A percentile compares a stretch with the other conserved stretches of the same genome.
Evolutionary conservation across 2,113 vertebrate genomes (phyloP).

Genomic region (Takifugu flavidus): DNA sequence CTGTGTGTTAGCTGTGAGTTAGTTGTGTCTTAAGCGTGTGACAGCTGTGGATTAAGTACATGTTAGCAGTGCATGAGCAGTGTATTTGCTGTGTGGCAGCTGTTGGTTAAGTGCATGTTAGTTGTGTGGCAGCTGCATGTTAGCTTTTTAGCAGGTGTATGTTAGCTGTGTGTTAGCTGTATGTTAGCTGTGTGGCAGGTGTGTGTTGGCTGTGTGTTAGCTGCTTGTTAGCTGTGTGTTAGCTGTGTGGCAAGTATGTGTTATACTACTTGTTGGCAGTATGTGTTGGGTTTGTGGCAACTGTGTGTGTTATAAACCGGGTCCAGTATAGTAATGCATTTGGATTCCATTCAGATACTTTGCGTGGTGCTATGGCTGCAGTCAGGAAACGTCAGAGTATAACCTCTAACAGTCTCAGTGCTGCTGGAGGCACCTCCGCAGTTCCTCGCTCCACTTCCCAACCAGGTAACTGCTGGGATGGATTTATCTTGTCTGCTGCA

Average conservation of each 20-base stretch:
- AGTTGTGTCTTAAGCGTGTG: no score
- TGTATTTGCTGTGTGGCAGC: no score
- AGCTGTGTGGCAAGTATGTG: not conserved
- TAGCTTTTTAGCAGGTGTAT: no score
- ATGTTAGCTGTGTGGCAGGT: no score
- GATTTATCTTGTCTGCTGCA: not conserved
- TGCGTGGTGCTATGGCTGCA: slow-evolving; percentile 77
- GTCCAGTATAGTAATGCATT: slow-evolving; percentile 35
- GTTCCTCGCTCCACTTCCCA: slow-evolving; percentile 88
- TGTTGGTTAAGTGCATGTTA: no score
- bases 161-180: no score
- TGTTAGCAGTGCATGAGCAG: no score
- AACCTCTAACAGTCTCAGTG: slow-evolving; percentile 48
- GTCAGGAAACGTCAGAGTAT: slow-evolving; percentile 73
- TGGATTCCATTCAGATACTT: slow-evolving; percentile 78
- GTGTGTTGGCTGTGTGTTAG: not conserved
- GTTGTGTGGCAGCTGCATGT: no score
- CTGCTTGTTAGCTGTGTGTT: not conserved
- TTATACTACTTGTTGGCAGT: not conserved
- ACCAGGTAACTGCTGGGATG: slow-evolving; percentile 79
- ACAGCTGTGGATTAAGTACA: no score
- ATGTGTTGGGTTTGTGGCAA: not conserved
- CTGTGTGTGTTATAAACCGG: not conserved
- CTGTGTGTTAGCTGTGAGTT: no score
- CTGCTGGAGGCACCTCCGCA: slow-evolving; percentile 21